Conservation (phyloP, 2,113 vertebrate species). For the Accipiter cooperii region DNA sequence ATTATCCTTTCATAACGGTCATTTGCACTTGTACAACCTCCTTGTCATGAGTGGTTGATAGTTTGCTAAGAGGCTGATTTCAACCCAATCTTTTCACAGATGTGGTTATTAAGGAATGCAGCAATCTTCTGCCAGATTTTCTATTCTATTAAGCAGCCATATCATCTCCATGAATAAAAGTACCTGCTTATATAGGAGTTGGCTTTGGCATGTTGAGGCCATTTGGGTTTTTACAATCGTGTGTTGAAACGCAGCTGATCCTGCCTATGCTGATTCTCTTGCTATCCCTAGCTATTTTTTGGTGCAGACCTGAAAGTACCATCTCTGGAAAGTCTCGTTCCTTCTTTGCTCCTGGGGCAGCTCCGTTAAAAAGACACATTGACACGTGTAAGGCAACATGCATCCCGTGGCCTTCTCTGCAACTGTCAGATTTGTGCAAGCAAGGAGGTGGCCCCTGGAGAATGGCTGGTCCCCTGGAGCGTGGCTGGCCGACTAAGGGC, state of each 20-base stretch:
- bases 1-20: neutral
- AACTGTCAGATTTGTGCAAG: neutral
- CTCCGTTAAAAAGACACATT: neutral
- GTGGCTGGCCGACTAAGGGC: accelerated
- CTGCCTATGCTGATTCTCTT: neutral
- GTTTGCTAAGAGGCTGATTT: neutral
- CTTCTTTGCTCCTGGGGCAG: neutral
- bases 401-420: neutral
- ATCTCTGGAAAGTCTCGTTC: neutral
- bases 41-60: neutral
- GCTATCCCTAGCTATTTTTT: neutral
- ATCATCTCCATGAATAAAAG: neutral
- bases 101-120: neutral
- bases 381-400: accelerated
- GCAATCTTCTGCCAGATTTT: conserved; percentile 2
- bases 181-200: neutral
- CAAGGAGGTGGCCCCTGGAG: too few relatives aligned
- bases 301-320: neutral
- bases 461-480: neutral
- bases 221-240: neutral
- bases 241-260: neutral
- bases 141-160: neutral
- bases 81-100: neutral
- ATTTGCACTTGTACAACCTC: neutral
- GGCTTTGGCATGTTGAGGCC: neutral